Evolutionary conservation across 53 echinoderm and acorn worm species (phyloP), one percentile per base, ranked within the genome.

Genomic region (Echinarachnius parma): DNA sequence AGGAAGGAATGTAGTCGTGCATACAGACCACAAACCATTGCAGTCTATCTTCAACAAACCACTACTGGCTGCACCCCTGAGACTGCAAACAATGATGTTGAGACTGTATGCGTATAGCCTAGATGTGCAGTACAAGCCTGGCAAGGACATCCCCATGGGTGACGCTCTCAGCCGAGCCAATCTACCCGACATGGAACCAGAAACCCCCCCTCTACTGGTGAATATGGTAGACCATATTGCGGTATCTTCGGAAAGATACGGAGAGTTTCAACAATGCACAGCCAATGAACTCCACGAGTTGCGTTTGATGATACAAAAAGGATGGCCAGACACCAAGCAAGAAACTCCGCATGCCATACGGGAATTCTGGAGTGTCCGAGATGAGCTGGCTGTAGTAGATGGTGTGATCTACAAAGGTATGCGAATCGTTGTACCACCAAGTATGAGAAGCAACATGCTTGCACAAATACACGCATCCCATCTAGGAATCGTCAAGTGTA

Each of bases 281-380:
- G 59, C 65, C 4, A 59, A 71, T 59, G 81, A 81, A 44, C 81
- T 89, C 9, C 81, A 81, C 36, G 85, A 84, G 30, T 48, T 84
- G 11, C 58, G 71, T 13, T 23, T 45, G 8, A 61, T 86, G 28
- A 82, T 90, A 28, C 68, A 45, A 5, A 82, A 82, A 44, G 86
- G 85, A 10, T 90, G 86, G 86, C 90, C 86, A 18, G 86, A 86
- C 56, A 86, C 78, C 15, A 85, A 48, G 37, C 46, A 62, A 20
- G 78, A 81, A 52, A 55, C 44, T 3, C 89, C 59, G 20, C 75
- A 81, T 56, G 21, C 78, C 5, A 77, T 89, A 26, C 28, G 75
- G 33, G 48, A 81, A 32, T 81, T 77, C 30, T 84, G 84, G 89
- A 81, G 35, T 46, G 10, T 48, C 25, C 34, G 81, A 35, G 84